Evolutionary conservation across 2,888 invertebrate species (phyloP), one percentile per base, ranked within the genome.

Genomic region (Pherbina coryleti): DNA sequence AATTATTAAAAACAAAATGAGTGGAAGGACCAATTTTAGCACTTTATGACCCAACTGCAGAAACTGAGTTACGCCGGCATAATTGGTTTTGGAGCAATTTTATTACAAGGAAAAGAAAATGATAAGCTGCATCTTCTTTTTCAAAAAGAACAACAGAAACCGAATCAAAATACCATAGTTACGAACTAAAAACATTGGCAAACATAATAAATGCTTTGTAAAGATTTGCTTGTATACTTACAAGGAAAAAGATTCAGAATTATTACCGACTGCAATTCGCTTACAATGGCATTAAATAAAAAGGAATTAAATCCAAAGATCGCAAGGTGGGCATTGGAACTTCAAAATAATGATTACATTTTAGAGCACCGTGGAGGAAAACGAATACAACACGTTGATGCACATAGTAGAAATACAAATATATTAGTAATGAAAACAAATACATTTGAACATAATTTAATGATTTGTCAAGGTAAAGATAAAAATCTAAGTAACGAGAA

Each of bases 391-490:
- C 77, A 79, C 25, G 72, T 77, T 2, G 79, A 79, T 37, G 77
- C 72, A 1, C 37, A 77, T 14, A 79, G 79, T 17, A 49, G 76
- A 3, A 55, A 44, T 37, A 51, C 19, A 4, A 69, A 44, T 37
- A 37, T 80, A 3, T 57, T 78, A 34, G 34, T 57, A 8, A 5
- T 80, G 9, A 74, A 79, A 5, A 62, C 60, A n/a, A 80, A 80
- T 11, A 79, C 62, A 0, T 79, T 79, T 25, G 79, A 78, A n/a
- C n/a, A n/a, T n/a, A n/a, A n/a, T n/a, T n/a, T n/a, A n/a, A n/a
- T n/a, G n/a, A n/a, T 79, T 17, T 79, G 80, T 31, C 79, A 78
- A 14, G 62, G 57, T 28, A 75, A n/a, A 22, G 80, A 79, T 22
- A 5, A 8, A 0, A 62, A 72, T 11, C 1, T 9, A 11, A 73